Evolutionary conservation across 2,888 invertebrate species (phyloP).

Genomic region (Tipula confusa): DNA sequence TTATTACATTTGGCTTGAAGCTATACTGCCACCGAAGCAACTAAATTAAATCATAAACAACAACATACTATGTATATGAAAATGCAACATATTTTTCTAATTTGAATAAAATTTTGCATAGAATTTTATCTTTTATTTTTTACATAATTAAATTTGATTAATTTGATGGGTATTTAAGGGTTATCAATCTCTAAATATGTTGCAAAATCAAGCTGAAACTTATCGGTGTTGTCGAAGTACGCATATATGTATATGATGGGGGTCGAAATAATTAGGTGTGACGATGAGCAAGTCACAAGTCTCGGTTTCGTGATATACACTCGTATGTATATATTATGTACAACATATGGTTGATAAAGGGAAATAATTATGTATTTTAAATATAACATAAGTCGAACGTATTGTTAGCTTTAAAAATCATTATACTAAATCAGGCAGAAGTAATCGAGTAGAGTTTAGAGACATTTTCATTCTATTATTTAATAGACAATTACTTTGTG

Average conservation of each 20-base stretch:
- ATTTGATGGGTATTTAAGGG: slow-evolving; percentile 25
- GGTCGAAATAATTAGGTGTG: neutral
- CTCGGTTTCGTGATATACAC: neutral
- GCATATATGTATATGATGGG: neutral
- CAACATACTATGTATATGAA: neutral
- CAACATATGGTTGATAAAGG: neutral
- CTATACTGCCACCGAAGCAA: neutral
- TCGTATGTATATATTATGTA: no score
- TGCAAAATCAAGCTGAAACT: neutral
- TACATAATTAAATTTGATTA: neutral
- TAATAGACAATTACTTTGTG: no score
- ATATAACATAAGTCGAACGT: neutral
- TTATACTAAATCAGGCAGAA: no score
- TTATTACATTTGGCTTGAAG: neutral
- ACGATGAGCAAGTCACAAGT: neutral
- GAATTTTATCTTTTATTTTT: neutral
- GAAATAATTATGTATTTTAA: neutral
- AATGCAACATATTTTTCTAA: slow-evolving; percentile 14
- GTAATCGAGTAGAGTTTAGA: no score
- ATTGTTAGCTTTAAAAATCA: no score
- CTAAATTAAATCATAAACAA: slow-evolving; percentile 16
- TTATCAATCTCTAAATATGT: neutral
- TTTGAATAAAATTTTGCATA: neutral
- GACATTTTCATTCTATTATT: no score
- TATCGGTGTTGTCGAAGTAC: neutral